These are phyloP conservation scores for Drosophila pseudotakahashii DNA, from an alignment of 2,888 invertebrate genomes.

Conservation along the genomic window DNA sequence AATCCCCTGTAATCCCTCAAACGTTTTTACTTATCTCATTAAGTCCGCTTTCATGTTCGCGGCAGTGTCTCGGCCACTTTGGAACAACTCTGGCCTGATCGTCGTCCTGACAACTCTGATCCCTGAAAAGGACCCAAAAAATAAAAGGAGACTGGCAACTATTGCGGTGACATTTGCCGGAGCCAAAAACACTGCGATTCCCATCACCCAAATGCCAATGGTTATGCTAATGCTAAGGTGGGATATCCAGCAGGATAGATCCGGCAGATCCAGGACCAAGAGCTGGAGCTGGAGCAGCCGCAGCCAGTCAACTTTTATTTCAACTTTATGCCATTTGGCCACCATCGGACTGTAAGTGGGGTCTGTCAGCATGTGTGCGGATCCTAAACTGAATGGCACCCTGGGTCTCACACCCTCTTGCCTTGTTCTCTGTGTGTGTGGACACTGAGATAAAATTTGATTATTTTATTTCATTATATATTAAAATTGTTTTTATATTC, in stretches of 20 bases:
- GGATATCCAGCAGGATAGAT: conserved; percentile 27
- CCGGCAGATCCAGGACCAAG: background rate
- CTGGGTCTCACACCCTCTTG: background rate
- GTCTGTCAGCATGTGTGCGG: conserved; percentile 72
- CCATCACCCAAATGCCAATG: conserved; percentile 48
- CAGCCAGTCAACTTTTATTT: conserved; percentile 68
- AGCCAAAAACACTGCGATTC: conserved; percentile 36
- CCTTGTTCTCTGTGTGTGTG: conserved; percentile 3
- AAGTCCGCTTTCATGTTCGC: conserved; percentile 13
- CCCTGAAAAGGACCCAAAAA: conserved; percentile 27
- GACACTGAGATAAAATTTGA: background rate
- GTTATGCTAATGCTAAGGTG: conserved; percentile 51
- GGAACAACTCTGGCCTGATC: conserved; percentile 4
- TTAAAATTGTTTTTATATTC: background rate
- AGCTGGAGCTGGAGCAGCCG: conserved; percentile 11
- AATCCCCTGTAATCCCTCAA: conserved; percentile 11
- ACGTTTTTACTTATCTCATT: conserved; percentile 12
- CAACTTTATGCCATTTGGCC: conserved; percentile 74
- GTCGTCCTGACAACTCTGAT: conserved; percentile 38
- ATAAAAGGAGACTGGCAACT: conserved; percentile 27
- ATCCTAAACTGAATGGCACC: conserved; percentile 11
- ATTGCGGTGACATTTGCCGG: conserved; percentile 35
- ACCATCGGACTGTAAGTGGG: conserved; percentile 60
- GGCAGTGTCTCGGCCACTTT: conserved; percentile 3
- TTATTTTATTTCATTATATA: background rate